A percentile compares a stretch with the other conserved stretches of the same genome.
Evolutionary conservation across 2,113 vertebrate genomes (phyloP).

Genomic region (Elanoides forficatus): DNA sequence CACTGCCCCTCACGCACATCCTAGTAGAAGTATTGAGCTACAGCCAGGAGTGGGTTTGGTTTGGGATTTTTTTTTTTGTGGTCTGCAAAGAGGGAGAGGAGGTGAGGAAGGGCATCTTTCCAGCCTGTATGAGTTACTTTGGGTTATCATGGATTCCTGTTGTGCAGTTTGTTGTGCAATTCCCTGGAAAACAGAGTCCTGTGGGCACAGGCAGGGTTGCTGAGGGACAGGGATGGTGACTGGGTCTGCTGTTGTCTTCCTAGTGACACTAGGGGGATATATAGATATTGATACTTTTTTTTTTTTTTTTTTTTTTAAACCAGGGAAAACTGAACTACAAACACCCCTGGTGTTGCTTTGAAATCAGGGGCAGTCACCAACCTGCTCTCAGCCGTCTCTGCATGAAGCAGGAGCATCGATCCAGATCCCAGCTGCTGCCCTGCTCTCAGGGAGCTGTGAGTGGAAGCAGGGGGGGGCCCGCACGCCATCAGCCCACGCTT

Average conservation of each 20-base stretch:
- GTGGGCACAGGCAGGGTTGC: neutral
- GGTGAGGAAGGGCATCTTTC: neutral
- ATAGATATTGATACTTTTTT: too few species aligned
- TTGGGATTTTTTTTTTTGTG: accelerated
- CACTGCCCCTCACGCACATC: neutral
- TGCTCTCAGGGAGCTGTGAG: neutral
- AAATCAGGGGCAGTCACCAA: neutral
- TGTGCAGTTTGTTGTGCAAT: neutral
- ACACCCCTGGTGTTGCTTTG: neutral
- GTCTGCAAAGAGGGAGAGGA: neutral
- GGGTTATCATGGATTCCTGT: neutral
- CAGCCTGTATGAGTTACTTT: neutral
- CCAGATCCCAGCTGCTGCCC: neutral
- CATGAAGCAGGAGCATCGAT: neutral
- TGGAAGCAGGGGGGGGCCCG: accelerated
- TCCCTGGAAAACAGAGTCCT: neutral
- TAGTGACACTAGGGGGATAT: neutral
- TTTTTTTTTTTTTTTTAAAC: neutral
- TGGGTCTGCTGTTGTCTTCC: neutral
- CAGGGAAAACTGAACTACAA: neutral
- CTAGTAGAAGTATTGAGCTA: neutral
- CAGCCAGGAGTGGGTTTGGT: neutral
- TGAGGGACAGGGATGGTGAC: neutral
- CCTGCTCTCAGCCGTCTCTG: neutral
- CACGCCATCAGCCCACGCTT: neutral